Base-by-base conservation (phyloP, 2,113 vertebrate genomes). In the Calonectris borealis region DNA sequence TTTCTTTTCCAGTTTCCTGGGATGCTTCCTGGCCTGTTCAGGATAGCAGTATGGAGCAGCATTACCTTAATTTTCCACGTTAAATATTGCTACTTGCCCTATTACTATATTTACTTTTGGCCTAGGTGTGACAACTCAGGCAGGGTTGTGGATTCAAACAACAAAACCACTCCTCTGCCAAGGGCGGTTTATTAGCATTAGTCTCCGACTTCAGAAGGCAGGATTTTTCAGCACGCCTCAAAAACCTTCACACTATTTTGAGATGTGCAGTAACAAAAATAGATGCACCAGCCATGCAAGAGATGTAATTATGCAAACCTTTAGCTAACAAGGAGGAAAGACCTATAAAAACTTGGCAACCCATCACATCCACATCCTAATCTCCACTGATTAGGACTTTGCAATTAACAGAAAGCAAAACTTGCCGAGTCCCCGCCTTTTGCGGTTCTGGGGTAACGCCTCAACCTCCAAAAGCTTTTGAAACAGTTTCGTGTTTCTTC, bases 1-100 rank as follows among this genome's bases (percentile, higher is more conserved):
- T 89, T 82, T 55, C 78, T 93, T 83, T 70, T 92, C 55, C 80
- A 93, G 54, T 61, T 94, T 96, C 90, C 86, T 86, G 36, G 49
- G 92, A 69, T 76, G 77, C 72, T 96, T 96, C 93, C 96, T 92
- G 93, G 54, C 65, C 81, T 4, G 8, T 65, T 83, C 89, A 95
- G 77, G 55, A 81, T 21, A 89, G 54, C 68, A 75, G 15, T 25
- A 80, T 6, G 6, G 22, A 90, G 44, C 79, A 86, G 38, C 27
- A 49, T 12, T 54, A 55, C 26, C 49, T 55, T 58, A 21, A 36
- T 85, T 87, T 94, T 94, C 87, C 75, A 83, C 49, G 71, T 79
- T 27, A 62, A 38, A 32, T 70, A 17, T 29, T 72, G 52, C 46
- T 32, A 11, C 75, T 24, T 69, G 44, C 54, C 57, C 42, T 85